Evolutionary conservation across 2,113 vertebrate genomes (phyloP).

Genomic region (Suncus etruscus): DNA sequence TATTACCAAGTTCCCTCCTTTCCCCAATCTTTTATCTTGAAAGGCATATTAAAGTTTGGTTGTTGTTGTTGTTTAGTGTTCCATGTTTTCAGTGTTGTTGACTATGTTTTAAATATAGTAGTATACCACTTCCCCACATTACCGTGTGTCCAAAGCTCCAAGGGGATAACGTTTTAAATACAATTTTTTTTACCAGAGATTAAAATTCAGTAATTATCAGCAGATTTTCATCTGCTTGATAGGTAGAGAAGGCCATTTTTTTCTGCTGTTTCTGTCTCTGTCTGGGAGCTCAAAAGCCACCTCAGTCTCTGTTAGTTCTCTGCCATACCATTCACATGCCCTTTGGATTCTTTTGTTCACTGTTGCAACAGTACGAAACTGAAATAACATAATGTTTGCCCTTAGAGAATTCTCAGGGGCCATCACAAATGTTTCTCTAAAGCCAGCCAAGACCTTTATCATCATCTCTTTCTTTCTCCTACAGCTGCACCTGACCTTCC

Average conservation of each 20-base stretch:
- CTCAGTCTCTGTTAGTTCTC: background rate
- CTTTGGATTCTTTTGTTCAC: constrained; percentile 25
- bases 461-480: background rate
- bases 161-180: no score
- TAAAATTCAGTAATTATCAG: background rate
- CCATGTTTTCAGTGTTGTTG: no score
- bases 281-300: background rate
- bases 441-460: background rate
- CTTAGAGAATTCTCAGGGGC: background rate
- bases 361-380: background rate
- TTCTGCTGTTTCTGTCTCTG: background rate
- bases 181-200: constrained; percentile 25
- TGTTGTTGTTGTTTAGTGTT: no score
- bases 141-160: no score
- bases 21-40: no score
- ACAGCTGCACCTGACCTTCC: background rate
- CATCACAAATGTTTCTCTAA: background rate
- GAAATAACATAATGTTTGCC: constrained; percentile 1
- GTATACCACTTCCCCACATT: no score
- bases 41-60: no score
- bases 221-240: background rate
- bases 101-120: no score
- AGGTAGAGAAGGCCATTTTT: background rate
- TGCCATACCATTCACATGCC: background rate
- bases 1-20: no score